phyloP scores from a whole-genome alignment of 2,888 invertebrate species.

The Archips crataeganus region DNA sequence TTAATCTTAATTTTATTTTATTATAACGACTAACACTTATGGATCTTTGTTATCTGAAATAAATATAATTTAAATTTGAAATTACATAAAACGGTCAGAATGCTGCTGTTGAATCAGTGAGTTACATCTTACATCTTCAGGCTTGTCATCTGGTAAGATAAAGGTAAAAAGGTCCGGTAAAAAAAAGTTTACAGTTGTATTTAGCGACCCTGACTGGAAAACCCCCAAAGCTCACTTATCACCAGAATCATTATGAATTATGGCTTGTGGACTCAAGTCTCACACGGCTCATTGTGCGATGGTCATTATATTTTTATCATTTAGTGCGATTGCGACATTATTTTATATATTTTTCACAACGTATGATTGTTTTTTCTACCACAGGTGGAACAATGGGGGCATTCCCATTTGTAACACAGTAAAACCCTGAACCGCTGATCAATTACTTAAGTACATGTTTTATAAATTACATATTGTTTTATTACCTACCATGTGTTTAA shows the following conservation, averaged over 20 bases:
- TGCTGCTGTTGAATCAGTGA: too few relatives aligned
- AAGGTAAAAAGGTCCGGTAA: too few relatives aligned
- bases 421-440: not conserved
- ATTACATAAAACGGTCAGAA: too few relatives aligned
- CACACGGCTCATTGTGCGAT: not conserved
- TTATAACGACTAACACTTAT: too few relatives aligned
- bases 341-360: not conserved
- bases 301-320: not conserved
- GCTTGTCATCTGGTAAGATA: too few relatives aligned
- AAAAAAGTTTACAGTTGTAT: not conserved
- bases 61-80: too few relatives aligned
- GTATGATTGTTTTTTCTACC: not conserved
- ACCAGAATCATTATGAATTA: constrained; percentile 1
- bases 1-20: too few relatives aligned
- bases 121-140: too few relatives aligned
- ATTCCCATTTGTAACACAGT: not conserved
- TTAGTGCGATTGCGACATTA: constrained; percentile 3
- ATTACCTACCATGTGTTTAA: too few relatives aligned
- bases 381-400: not conserved
- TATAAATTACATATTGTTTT: not conserved
- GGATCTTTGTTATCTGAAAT: too few relatives aligned
- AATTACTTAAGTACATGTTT: not conserved
- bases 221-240: not conserved
- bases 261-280: not conserved
- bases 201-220: not conserved